Evolutionary conservation across 2,797 vertebrate genomes (phyloP), one percentile per base, ranked within the genome.

Genomic region (Manis crassicaudata): DNA sequence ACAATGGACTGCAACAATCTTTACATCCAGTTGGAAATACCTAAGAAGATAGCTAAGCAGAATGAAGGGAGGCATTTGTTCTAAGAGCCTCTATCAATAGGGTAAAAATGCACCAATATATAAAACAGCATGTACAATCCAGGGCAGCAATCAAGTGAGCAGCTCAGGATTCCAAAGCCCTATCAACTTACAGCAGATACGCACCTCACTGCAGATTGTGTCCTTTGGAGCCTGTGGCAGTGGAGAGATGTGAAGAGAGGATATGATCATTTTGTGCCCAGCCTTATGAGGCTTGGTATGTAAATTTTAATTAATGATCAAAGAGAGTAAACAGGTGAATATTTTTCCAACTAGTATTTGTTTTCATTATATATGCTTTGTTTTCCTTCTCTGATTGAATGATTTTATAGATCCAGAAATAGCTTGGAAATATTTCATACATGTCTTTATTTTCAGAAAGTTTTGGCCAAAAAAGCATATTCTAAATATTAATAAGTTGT

Each of bases 91-190:
- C 14, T 85, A 85, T 94, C 76, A 73, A 43, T 65, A 85, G 40
- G 62, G 29, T 93, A 94, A 96, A 94, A 92, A 95, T 35, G 25
- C 16, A 88, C 17, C 37, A 88, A 93, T 93, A 58, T 83, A 88
- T 83, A 96, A 97, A 96, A 67, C 87, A 96, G 80, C 94, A 63
- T 54, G 89, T 40, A 54, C 76, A 95, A 94, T 82, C 46, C 89
- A 97, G 96, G 80, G 97, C 88, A 89, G 92, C 63, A 95, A 93
- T 67, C 62, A 94, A 91, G 43, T 92, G 82, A 90, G 27, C 63
- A 68, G 87, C 27, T 96, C 67, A 46, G 91, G 76, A 65, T 90
- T 73, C 72, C 85, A 75, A 97, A 90, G 73, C 3, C 0, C 9
- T n/a, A 21, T 91, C 92, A 81, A 56, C 87, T 70, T 88, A 87